phyloP scores from a whole-genome alignment of 2,113 vertebrate genomes.

The Thamnophis sirtalis region DNA sequence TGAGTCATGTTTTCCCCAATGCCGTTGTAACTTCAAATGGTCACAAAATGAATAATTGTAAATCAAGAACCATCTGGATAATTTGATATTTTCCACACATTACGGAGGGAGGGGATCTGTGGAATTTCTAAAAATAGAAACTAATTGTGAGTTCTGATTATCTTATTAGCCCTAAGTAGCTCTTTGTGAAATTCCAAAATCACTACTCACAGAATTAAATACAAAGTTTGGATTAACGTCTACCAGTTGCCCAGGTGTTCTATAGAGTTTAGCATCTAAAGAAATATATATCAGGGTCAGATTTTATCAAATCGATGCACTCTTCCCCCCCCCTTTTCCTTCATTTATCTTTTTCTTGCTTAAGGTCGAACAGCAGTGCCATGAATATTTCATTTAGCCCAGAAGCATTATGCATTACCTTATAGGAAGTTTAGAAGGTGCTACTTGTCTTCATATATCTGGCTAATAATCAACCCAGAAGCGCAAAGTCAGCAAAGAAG shows the following conservation, averaged over 20 bases:
- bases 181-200: neutral
- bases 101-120: neutral
- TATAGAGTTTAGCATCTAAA: neutral
- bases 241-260: neutral
- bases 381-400: neutral
- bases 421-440: rapidly evolving
- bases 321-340: neutral
- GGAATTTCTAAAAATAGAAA: neutral
- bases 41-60: neutral
- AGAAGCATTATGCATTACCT: neutral
- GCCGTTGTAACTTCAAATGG: neutral
- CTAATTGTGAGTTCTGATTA: neutral
- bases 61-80: neutral
- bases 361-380: neutral
- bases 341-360: neutral
- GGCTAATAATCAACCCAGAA: neutral
- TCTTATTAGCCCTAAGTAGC: neutral
- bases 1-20: neutral
- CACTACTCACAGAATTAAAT: neutral
- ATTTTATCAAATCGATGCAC: neutral
- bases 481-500: neutral
- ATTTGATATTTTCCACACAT: neutral
- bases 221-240: neutral
- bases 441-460: constrained; percentile 5
- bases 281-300: neutral